Conservation (phyloP, 2,113 vertebrate genomes). For the Gallinago media region DNA sequence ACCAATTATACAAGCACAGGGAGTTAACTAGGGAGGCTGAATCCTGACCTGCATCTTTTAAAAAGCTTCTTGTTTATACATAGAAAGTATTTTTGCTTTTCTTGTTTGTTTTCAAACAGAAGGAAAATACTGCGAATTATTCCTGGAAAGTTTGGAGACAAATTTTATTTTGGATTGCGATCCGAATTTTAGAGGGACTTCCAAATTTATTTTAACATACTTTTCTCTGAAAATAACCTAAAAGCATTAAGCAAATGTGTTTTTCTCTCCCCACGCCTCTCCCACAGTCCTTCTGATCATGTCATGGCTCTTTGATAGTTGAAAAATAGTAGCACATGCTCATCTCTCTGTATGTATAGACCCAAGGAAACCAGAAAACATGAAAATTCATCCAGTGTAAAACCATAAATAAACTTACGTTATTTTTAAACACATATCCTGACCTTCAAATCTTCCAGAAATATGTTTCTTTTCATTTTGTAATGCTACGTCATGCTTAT, state of each 20-base stretch:
- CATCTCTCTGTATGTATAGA: not conserved
- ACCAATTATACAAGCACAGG: not conserved
- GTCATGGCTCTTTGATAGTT: not conserved
- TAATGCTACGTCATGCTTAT: not conserved
- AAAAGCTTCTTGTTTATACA: not conserved
- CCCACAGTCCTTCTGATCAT: not conserved
- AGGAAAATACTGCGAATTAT: not conserved
- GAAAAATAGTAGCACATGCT: not conserved
- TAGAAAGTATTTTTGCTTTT: not conserved
- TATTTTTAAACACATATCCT: not conserved
- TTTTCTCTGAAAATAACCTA: not conserved
- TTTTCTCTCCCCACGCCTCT: fast-evolving
- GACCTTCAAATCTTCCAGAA: not conserved
- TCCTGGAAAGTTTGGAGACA: not conserved
- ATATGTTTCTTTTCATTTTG: not conserved
- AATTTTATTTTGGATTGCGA: not conserved
- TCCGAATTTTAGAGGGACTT: not conserved
- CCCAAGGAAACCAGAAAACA: not conserved
- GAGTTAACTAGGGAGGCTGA: not conserved
- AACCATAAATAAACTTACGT: not conserved
- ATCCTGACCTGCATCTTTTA: not conserved
- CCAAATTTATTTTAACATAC: not conserved
- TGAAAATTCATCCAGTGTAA: not conserved
- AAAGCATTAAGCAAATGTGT: not conserved
- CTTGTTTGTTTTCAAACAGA: not conserved